These are phyloP conservation scores for Chloebia gouldiae DNA, from an alignment of 2,113 vertebrate species.

Conservation along the genomic window DNA sequence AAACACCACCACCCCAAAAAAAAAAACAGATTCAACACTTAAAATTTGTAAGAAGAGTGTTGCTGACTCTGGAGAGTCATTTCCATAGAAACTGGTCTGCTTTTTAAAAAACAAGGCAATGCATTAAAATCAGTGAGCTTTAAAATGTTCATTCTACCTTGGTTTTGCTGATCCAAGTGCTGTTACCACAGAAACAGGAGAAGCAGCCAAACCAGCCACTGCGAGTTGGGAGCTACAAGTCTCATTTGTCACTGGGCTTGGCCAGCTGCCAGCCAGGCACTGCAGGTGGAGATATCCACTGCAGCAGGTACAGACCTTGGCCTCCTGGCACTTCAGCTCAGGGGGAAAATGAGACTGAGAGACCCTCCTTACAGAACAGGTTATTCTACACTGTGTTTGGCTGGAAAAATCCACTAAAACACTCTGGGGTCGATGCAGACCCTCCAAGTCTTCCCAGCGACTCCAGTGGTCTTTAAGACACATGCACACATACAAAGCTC, in stretches of 20 bases:
- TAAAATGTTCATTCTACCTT: constrained; percentile 28
- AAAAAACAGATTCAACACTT: neutral
- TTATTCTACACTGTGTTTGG: neutral
- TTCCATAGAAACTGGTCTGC: constrained; percentile 55
- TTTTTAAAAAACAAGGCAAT: constrained; percentile 20
- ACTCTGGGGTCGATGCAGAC: neutral
- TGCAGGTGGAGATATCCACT: neutral
- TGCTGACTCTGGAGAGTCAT: neutral
- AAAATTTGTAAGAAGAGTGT: neutral
- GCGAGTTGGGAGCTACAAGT: neutral
- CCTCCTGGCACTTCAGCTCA: neutral
- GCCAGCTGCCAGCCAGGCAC: neutral
- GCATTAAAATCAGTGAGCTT: constrained; percentile 30
- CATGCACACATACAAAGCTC: neutral
- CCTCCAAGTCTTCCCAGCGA: neutral
- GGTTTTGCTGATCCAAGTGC: constrained; percentile 34
- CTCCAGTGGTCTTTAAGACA: neutral
- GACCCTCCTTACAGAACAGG: neutral
- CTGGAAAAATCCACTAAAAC: neutral
- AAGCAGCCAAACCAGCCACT: neutral
- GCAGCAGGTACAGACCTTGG: neutral
- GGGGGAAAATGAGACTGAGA: neutral
- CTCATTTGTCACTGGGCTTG: accelerated
- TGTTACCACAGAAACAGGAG: constrained; percentile 62
- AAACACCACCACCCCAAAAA: neutral